Evolutionary conservation across 1,140 invertebrate species (phyloP).

Genomic region (Coenobita brevimanus): DNA sequence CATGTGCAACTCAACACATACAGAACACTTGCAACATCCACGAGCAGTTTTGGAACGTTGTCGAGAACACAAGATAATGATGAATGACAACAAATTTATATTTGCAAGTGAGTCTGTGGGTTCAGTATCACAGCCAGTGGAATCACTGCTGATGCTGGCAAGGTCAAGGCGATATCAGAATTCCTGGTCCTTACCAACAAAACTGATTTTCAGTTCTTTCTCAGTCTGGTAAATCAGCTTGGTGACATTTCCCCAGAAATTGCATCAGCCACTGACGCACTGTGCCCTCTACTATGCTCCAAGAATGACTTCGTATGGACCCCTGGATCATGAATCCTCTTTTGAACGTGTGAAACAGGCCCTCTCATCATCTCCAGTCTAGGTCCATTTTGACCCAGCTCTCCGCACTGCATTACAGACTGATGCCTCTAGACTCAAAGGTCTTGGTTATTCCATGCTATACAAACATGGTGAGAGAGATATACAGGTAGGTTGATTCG

Average conservation of each 20-base stretch:
- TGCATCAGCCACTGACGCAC: neutral
- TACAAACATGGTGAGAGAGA: neutral
- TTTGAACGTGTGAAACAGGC: constrained; percentile 18
- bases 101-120: neutral
- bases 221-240: constrained; percentile 24
- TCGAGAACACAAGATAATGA: neutral
- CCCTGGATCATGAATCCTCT: neutral
- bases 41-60: neutral
- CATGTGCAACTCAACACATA: neutral
- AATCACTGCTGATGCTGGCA: too few species aligned
- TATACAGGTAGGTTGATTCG: constrained; percentile 20
- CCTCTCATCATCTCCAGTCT: neutral
- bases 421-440: neutral
- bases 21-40: neutral
- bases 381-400: neutral
- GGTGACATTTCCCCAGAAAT: neutral
- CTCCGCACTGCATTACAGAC: constrained; percentile 3
- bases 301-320: constrained; percentile 34
- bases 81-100: neutral
- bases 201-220: neutral
- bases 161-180: neutral
- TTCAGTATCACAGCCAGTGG: neutral
- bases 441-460: constrained; percentile 17
- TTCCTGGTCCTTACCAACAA: constrained; percentile 5
- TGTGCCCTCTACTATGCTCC: constrained; percentile 12